Percentiles rank a stretch among this genome's conserved stretches.
Conservation (phyloP, 1,140 invertebrate genomes). For the Lanistes nyassanus region DNA sequence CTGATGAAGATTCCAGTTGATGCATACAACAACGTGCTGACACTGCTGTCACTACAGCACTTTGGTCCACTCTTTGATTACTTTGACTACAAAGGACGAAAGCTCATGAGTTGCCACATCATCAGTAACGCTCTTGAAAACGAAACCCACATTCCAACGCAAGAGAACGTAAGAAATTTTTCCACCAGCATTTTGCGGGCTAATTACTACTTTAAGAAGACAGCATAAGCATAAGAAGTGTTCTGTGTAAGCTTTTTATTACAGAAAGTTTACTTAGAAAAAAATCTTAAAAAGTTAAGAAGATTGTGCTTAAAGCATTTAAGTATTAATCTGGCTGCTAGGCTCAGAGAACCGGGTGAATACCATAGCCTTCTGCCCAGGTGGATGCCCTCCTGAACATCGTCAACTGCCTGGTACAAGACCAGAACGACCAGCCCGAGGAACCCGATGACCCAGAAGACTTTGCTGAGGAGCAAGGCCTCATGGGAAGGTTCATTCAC, state of each 20-base stretch:
- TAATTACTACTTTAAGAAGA: too few relatives aligned
- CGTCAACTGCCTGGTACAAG: slow-evolving; percentile 86
- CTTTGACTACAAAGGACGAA: slow-evolving; percentile 90
- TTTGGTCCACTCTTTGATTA: slow-evolving; percentile 87
- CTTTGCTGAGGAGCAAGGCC: slow-evolving; percentile 95
- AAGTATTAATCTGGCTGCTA: too few relatives aligned
- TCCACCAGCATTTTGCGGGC: too few relatives aligned
- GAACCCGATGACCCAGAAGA: slow-evolving; percentile 88
- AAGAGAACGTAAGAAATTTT: slow-evolving; percentile 75
- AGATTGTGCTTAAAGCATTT: too few relatives aligned
- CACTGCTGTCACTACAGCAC: slow-evolving; percentile 80
- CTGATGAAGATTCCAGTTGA: slow-evolving; percentile 95
- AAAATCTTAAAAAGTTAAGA: too few relatives aligned
- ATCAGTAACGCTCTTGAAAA: slow-evolving; percentile 89
- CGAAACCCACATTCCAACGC: slow-evolving; percentile 87
- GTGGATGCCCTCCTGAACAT: slow-evolving; percentile 83
- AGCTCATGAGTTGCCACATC: slow-evolving; percentile 87
- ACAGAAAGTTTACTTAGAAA: too few relatives aligned
- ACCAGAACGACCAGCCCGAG: slow-evolving; percentile 79
- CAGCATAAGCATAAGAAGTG: too few relatives aligned
- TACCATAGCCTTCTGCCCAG: slow-evolving; percentile 60
- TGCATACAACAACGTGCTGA: slow-evolving; percentile 92
- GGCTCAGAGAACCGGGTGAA: neutral
- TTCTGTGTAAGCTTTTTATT: too few relatives aligned
- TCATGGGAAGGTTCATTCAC: slow-evolving; percentile 91